Base-by-base conservation (phyloP, 2,888 invertebrate genomes). In the Cheiracanthium punctorium region DNA sequence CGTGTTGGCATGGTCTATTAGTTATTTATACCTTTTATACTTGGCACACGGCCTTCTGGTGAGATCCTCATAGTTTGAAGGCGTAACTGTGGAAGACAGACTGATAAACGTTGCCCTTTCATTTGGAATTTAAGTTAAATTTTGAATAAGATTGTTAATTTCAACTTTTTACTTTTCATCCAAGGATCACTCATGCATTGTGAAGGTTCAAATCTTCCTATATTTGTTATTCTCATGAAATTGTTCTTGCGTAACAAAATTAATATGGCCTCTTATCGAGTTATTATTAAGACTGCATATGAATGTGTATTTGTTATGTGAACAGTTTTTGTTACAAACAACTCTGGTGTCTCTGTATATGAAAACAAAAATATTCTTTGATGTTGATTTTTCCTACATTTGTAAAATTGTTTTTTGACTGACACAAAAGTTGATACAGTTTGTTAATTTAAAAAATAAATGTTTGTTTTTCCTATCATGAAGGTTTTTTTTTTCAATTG, bases 1-100 rank as follows among this genome's bases (percentile, higher is more conserved):
- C 58, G 88, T 32, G 81, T 88, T 20, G 87, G 87, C 24, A 87
- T 88, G 77, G 88, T 88, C 7, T 88, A 87, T 64, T 88, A 69
- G 30, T n/a, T n/a, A 48, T 48, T 14, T 17, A 48, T 48, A 48
- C 17, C 58, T 58, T 58, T 58, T 24, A 58, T 24, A 37, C 37
- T n/a, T n/a, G n/a, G 24, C 24, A 58, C 12, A 24, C 58, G 14
- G 1, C n/a, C 43, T 48, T 17, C 24, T 24, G 1, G 4, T 58
- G 7, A 58, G 24, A 58, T 24, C 20, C 58, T n/a, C n/a, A n/a
- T n/a, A n/a, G n/a, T n/a, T n/a, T 37, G 37, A 10, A 7, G 4
- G 37, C 37, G 10, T 7, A 37, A 37, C 10, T 37, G 37, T 7
- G 10, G 10, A 37, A 37, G 10, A 37, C 37, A 37, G 10, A 37